Percentiles rank a stretch among this genome's conserved stretches.
These are phyloP conservation scores for Ceratitis capitata DNA, from an alignment of 1,140 invertebrate genomes.

Conservation along the genomic window DNA sequence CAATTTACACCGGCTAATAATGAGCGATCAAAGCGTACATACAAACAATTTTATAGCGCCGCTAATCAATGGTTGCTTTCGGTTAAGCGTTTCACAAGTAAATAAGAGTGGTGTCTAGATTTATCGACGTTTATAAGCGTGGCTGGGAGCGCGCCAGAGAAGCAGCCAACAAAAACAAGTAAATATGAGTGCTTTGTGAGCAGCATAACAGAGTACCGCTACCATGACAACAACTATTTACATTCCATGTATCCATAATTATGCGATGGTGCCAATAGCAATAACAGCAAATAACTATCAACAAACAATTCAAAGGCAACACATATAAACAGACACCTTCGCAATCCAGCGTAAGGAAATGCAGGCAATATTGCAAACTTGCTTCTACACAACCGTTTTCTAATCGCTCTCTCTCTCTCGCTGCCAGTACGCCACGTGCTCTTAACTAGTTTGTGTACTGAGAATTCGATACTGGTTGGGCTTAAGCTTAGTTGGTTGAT, in stretches of 20 bases:
- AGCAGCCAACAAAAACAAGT: background rate
- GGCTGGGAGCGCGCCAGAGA: background rate
- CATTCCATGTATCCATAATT: background rate
- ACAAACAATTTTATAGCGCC: background rate
- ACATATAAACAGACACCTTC: background rate
- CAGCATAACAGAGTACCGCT: slow-evolving; percentile 14
- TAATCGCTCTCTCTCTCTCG: background rate
- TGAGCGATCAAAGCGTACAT: background rate
- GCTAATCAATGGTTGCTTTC: background rate
- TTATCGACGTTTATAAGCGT: slow-evolving; percentile 13
- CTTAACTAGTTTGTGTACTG: background rate
- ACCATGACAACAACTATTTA: background rate
- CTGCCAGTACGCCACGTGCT: background rate
- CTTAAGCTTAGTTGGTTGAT: background rate
- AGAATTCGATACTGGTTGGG: background rate
- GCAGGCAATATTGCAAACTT: background rate
- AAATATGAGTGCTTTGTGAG: background rate
- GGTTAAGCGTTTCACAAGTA: background rate
- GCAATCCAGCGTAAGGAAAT: background rate
- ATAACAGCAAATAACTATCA: background rate
- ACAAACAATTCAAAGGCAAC: background rate
- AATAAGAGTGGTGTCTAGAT: slow-evolving; percentile 15
- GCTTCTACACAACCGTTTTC: background rate
- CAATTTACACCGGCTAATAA: slow-evolving; percentile 9
- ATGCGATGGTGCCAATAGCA: background rate